Conservation (phyloP, 2,888 invertebrate species). For the Phlogophora meticulosa region DNA sequence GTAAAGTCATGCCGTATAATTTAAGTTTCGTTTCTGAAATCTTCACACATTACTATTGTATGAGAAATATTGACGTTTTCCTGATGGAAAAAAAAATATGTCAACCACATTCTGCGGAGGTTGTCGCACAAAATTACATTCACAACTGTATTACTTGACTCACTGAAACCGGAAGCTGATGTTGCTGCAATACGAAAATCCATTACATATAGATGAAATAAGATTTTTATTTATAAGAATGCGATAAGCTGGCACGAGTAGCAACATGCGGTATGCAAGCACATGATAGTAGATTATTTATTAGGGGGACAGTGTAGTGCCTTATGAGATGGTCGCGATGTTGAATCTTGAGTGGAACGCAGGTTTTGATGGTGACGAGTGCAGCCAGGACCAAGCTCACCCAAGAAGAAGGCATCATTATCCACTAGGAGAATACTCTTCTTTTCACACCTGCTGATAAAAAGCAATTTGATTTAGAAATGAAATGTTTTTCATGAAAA, state of each 20-base stretch:
- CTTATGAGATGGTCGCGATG: too few species aligned
- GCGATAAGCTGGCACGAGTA: neutral
- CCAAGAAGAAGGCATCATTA: too few species aligned
- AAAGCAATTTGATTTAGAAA: too few species aligned
- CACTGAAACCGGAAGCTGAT: slow-evolving; percentile 10
- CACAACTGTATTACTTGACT: slow-evolving; percentile 18
- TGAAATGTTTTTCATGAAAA: too few species aligned
- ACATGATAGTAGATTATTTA: neutral
- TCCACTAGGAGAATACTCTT: too few species aligned
- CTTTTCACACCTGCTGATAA: too few species aligned
- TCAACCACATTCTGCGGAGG: slow-evolving; percentile 13
- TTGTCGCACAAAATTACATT: slow-evolving; percentile 28
- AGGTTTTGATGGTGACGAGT: too few species aligned
- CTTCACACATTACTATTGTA: too few species aligned
- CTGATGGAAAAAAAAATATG: neutral
- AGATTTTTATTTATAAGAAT: slow-evolving; percentile 38
- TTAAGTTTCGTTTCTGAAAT: neutral
- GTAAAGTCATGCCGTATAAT: neutral
- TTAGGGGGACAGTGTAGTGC: too few species aligned
- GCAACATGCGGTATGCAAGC: neutral
- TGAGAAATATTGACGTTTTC: neutral
- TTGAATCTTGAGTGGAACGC: too few species aligned
- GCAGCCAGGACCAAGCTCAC: too few species aligned
- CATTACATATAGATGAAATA: slow-evolving; percentile 37
- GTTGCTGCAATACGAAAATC: slow-evolving; percentile 27